Base-by-base conservation (phyloP, 2,797 vertebrate genomes). In the Tapera naevia region DNA sequence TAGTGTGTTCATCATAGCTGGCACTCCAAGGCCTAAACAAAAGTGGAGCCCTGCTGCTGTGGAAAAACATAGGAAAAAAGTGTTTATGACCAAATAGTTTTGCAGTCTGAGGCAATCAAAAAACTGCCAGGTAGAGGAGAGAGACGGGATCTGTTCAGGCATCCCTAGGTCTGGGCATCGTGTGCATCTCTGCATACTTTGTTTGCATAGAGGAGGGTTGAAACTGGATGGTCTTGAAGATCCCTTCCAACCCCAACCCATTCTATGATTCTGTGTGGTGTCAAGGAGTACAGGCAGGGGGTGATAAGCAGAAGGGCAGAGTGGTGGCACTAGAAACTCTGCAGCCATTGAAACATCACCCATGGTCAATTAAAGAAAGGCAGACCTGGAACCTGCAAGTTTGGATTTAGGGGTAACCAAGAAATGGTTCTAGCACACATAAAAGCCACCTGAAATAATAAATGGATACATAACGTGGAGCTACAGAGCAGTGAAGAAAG, bases 41-140 rank as follows among this genome's bases (percentile, higher is more conserved):
- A 91, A 67, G 79, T 64, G 84, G 67, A 91, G 54, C 65, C n/a
- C 82, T 92, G 37, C 69, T 94, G 89, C 74, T 87, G 37, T 74
- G 64, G 48, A 39, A 90, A 84, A 86, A 10, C 25, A n/a, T 11
- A 39, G 71, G 60, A 84, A 51, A 27, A 82, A 73, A 51, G 17
- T 30, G 33, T 61, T 67, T 66, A 28, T 80, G 74, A 32, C 53
- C 67, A 71, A 90, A 56, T 10, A 57, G 24, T 90, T 90, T 90
- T 76, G 17, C 23, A 17, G 56, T 33, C 35, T 81, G 64, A 74
- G 57, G 76, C 57, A 85, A 58, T 18, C 10, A 14, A 48, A 53
- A 83, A 65, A 67, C 50, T 28, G 9, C 67, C 16, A 73, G 56
- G 17, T 69, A 22, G 35, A 85, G 57, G 12, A 86, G 56, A 65